Percentiles rank a stretch among this genome's conserved stretches.
These are phyloP conservation scores for Sporophila hypoxantha DNA, from an alignment of 2,113 vertebrate species.

Conservation along the genomic window DNA sequence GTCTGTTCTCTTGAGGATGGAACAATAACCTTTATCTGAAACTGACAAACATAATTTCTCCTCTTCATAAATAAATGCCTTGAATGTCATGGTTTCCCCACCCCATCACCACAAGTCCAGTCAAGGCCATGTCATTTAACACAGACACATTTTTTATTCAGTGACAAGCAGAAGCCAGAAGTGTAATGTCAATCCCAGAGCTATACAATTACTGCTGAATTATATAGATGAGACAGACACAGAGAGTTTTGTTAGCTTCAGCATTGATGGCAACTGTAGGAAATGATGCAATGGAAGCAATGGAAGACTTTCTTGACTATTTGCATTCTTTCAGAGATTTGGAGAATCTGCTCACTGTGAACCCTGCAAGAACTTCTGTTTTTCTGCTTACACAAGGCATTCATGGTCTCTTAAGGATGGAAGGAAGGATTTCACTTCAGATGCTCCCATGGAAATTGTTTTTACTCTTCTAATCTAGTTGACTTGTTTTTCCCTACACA, in stretches of 20 bases:
- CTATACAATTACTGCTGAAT: background rate
- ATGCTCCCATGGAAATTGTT: background rate
- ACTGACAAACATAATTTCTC: constrained; percentile 27
- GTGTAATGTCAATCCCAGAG: background rate
- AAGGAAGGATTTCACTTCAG: background rate
- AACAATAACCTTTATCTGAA: constrained; percentile 46
- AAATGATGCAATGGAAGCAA: background rate
- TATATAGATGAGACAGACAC: background rate
- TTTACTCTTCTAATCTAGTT: background rate
- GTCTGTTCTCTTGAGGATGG: constrained; percentile 20
- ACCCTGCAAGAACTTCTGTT: background rate
- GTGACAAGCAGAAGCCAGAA: constrained; percentile 18
- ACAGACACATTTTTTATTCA: constrained; percentile 17
- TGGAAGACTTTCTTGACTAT: background rate
- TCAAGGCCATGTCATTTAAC: constrained; percentile 17
- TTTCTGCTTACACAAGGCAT: background rate
- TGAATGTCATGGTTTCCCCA: constrained; percentile 6
- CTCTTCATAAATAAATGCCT: constrained; percentile 15
- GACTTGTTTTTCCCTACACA: background rate
- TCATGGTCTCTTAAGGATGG: background rate
- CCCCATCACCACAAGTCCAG: background rate
- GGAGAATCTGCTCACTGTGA: background rate
- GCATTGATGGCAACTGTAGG: background rate
- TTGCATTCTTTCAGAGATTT: background rate
- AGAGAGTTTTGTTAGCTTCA: background rate